Evolutionary conservation across 2,888 invertebrate genomes (phyloP).

Genomic region (Cancer borealis): DNA sequence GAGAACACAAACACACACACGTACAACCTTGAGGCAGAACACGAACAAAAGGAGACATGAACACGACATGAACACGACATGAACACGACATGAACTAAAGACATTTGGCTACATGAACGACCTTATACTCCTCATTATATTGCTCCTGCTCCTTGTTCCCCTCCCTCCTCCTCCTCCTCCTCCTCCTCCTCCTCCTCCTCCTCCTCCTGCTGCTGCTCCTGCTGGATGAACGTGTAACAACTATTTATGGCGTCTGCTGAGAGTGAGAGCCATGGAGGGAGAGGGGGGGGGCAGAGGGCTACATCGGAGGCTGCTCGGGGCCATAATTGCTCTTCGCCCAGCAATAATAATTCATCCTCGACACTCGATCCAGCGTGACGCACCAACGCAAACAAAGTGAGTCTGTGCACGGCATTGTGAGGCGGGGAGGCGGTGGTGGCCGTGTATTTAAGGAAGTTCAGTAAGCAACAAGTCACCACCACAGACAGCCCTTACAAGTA

Average conservation of each 20-base stretch:
- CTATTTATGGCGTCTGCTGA: slow-evolving; percentile 34
- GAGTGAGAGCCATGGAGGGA: not conserved
- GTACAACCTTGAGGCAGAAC: no score
- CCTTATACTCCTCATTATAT: not conserved
- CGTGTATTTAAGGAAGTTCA: not conserved
- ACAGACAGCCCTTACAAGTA: not conserved
- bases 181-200: slow-evolving; percentile 6
- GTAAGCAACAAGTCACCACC: not conserved
- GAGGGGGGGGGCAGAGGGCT: not conserved
- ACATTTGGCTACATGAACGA: not conserved
- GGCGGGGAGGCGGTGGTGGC: not conserved
- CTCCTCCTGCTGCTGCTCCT: not conserved
- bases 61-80: not conserved
- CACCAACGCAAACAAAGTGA: slow-evolving; percentile 49
- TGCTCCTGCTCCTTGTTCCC: not conserved
- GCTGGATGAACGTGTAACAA: slow-evolving; percentile 27
- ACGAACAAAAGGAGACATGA: no score
- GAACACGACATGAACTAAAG: not conserved
- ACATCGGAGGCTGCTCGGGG: not conserved
- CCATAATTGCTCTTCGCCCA: slow-evolving; percentile 42
- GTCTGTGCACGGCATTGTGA: slow-evolving; percentile 34
- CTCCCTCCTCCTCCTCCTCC: not conserved
- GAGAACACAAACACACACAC: not conserved
- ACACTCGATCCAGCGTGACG: slow-evolving; percentile 47
- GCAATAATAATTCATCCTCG: slow-evolving; percentile 51